Conservation (phyloP, 1,140 invertebrate genomes). For the Olivierus martensii region DNA sequence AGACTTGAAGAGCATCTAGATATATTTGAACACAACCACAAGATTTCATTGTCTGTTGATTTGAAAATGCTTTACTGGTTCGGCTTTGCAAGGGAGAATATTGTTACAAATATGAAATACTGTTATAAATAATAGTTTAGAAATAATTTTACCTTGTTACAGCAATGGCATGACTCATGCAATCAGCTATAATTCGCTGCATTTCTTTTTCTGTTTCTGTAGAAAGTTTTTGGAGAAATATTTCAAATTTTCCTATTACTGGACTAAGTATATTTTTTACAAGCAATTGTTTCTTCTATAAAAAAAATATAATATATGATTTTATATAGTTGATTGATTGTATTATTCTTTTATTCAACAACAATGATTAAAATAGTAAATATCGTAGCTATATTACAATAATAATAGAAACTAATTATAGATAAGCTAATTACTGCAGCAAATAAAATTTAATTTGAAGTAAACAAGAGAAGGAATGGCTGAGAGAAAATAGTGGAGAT, state of each 20-base stretch:
- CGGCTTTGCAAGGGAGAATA: constrained; percentile 28
- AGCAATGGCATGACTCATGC: constrained; percentile 37
- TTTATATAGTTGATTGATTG: no score
- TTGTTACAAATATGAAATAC: neutral
- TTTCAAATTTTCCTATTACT: constrained; percentile 32
- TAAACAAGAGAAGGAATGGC: no score
- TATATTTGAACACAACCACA: constrained; percentile 38
- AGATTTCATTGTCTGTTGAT: constrained; percentile 38
- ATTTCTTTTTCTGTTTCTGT: constrained; percentile 27
- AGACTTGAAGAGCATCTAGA: constrained; percentile 37
- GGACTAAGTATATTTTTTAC: constrained; percentile 34
- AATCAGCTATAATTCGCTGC: constrained; percentile 30
- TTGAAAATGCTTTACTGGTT: constrained; percentile 43
- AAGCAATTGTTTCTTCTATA: constrained; percentile 31
- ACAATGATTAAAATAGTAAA: no score
- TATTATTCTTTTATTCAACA: no score
- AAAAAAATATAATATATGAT: no score
- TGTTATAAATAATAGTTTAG: no score
- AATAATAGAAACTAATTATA: no score
- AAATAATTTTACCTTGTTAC: constrained; percentile 29
- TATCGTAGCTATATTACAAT: no score
- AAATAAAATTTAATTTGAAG: no score
- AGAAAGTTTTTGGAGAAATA: constrained; percentile 26
- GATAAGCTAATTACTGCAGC: no score
- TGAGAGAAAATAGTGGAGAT: no score